These are phyloP conservation scores for Caenorhabditis sp. DNA, from an alignment of 2,888 invertebrate species.

Conservation along the genomic window DNA sequence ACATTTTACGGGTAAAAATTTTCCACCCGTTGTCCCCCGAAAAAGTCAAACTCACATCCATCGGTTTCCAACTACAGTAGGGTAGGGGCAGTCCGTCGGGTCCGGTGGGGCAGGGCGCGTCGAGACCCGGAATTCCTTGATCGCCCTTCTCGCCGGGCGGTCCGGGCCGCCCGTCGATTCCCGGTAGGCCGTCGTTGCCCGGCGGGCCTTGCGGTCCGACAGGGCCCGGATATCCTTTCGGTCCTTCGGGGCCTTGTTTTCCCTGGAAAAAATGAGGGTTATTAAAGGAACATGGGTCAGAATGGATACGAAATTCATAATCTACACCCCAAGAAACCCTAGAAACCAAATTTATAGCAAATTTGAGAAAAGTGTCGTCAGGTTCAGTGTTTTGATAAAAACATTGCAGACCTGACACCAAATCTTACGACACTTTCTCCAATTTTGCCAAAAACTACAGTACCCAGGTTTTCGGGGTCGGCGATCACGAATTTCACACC, in stretches of 20 bases:
- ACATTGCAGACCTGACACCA: too few relatives aligned
- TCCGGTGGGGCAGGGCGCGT: constrained; percentile 97
- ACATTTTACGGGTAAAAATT: background rate
- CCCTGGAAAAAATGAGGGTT: constrained; percentile 51
- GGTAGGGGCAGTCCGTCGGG: constrained; percentile 93
- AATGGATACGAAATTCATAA: constrained; percentile 2
- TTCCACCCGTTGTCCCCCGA: background rate
- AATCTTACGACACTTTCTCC: too few relatives aligned
- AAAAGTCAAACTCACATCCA: constrained; percentile 59
- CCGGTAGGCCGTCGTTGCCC: constrained; percentile 54
- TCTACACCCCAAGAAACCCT: background rate
- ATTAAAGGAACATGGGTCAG: background rate
- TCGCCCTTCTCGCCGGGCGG: constrained; percentile 61
- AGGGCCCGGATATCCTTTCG: constrained; percentile 61
- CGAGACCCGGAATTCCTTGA: constrained; percentile 88
- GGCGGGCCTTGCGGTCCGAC: constrained; percentile 58
- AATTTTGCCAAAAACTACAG: too few relatives aligned
- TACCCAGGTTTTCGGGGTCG: too few relatives aligned
- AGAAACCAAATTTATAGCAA: too few relatives aligned
- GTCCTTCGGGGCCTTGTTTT: constrained; percentile 55
- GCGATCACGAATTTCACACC: too few relatives aligned
- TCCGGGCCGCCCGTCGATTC: constrained; percentile 55
- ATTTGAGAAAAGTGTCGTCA: background rate
- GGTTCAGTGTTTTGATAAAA: background rate
- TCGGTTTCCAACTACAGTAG: constrained; percentile 78